These are phyloP conservation scores for Ciconia nigra DNA, from an alignment of 2,797 vertebrate species.

Conservation along the genomic window DNA sequence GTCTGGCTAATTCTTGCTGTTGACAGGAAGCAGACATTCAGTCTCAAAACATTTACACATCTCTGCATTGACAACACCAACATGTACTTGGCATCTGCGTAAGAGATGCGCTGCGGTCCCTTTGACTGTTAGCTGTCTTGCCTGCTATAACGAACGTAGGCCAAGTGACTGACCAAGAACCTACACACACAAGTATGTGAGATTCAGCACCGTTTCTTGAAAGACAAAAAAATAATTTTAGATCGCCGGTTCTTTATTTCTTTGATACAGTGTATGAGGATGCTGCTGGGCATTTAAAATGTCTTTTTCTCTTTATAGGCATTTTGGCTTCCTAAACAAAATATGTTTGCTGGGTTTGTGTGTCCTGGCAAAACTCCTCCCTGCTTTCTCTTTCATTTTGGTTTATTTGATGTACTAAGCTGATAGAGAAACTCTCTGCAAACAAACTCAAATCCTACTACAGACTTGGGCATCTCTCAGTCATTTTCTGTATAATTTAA, in stretches of 20 bases:
- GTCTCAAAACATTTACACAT: constrained; percentile 43
- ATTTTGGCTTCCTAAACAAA: not conserved
- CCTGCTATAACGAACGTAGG: fast-evolving
- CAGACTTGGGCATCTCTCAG: not conserved
- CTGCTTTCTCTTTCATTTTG: not conserved
- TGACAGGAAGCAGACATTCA: constrained; percentile 47
- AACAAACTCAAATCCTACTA: not conserved
- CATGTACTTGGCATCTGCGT: not conserved
- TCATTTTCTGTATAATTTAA: not conserved
- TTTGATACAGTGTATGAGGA: not conserved
- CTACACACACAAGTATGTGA: not conserved
- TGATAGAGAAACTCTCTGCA: not conserved
- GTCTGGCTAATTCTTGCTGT: constrained; percentile 40
- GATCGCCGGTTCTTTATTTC: not conserved
- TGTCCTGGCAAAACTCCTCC: not conserved
- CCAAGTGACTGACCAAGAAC: not conserved
- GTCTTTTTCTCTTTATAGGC: not conserved
- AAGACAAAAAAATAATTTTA: not conserved
- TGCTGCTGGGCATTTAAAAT: not conserved
- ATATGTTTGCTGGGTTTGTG: not conserved
- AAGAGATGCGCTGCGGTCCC: not conserved
- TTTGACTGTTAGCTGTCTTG: not conserved
- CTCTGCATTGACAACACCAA: constrained; percentile 12
- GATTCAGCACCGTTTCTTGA: not conserved
- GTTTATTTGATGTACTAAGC: not conserved